A percentile compares a stretch with the other conserved stretches of the same genome.
phyloP scores from a whole-genome alignment of 2,797 vertebrate genomes.

The Gymnopithys bicolor region DNA sequence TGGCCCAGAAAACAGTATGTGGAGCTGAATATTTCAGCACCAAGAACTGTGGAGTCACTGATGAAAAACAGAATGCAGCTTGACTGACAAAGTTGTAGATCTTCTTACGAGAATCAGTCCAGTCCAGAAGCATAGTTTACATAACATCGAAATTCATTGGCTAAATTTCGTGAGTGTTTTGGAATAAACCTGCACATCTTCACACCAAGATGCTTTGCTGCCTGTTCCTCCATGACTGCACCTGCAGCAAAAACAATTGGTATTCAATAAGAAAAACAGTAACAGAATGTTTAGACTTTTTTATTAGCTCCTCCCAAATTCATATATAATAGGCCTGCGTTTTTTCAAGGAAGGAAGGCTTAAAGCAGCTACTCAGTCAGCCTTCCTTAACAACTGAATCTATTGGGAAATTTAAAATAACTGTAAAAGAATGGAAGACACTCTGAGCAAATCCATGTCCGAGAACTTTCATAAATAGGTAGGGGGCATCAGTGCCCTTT shows the following conservation, averaged over 20 bases:
- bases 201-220: slow-evolving; percentile 83
- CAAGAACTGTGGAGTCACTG: not conserved
- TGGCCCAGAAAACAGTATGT: not conserved
- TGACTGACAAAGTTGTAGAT: not conserved
- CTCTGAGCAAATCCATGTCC: not conserved
- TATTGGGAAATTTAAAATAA: not conserved
- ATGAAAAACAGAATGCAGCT: not conserved
- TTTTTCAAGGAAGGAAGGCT: not conserved
- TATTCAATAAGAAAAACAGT: not conserved
- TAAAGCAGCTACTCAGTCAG: not conserved
- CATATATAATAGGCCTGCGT: accelerated
- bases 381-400: not conserved
- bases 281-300: not conserved
- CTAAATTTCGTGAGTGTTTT: slow-evolving; percentile 86
- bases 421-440: not conserved
- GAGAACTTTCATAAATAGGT: not conserved
- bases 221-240: slow-evolving; percentile 87
- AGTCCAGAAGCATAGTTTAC: slow-evolving; percentile 89
- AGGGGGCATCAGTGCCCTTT: not conserved
- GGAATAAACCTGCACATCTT: slow-evolving; percentile 89
- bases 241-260: slow-evolving; percentile 77
- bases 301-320: not conserved
- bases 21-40: not conserved
- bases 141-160: slow-evolving; percentile 93
- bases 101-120: not conserved